These are phyloP conservation scores for Caranx melampygus DNA, from an alignment of 2,113 vertebrate species.

Conservation along the genomic window DNA sequence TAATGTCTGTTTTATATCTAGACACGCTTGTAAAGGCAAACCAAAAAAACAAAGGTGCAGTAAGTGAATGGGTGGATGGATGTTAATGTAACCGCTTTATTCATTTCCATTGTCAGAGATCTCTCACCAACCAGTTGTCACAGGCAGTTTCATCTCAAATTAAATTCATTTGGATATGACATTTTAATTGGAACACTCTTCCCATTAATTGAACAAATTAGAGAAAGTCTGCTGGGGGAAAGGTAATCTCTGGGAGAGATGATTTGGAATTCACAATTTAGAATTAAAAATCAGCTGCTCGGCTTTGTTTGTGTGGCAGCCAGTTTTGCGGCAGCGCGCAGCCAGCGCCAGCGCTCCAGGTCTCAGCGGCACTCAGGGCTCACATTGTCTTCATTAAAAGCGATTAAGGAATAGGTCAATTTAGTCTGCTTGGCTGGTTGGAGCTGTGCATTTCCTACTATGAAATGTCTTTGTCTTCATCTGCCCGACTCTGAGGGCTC, in stretches of 20 bases:
- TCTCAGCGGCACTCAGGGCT: constrained; percentile 69
- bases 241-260: constrained; percentile 73
- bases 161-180: constrained; percentile 79
- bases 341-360: constrained; percentile 37
- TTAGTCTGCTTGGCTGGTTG: constrained; percentile 73
- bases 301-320: constrained; percentile 74
- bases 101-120: constrained; percentile 57
- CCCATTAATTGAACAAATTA: constrained; percentile 83
- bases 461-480: constrained; percentile 70
- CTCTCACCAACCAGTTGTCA: constrained; percentile 59
- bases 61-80: constrained; percentile 32
- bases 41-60: not conserved
- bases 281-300: constrained; percentile 73
- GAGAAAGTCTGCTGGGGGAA: constrained; percentile 76
- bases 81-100: constrained; percentile 43
- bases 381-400: constrained; percentile 81
- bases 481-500: constrained; percentile 51
- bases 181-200: constrained; percentile 83
- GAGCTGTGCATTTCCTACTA: constrained; percentile 41
- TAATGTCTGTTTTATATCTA: not conserved
- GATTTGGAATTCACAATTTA: constrained; percentile 75
- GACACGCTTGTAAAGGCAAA: not conserved
- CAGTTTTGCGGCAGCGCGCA: constrained; percentile 46
- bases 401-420: constrained; percentile 83
- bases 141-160: constrained; percentile 74